phyloP scores from a whole-genome alignment of 2,888 invertebrate species.

The Portevinia maculata region DNA sequence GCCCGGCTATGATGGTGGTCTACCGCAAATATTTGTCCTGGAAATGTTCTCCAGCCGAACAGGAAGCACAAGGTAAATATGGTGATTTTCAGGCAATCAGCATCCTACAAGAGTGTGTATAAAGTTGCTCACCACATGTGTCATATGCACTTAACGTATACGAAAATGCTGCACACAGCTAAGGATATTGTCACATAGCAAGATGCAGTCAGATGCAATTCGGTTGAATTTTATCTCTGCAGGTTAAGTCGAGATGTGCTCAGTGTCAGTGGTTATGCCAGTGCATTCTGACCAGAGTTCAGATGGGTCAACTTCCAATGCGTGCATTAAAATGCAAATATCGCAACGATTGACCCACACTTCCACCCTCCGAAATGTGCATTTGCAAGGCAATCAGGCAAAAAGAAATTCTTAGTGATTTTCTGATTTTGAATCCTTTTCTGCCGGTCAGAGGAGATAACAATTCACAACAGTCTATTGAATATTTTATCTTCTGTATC shows the following conservation, averaged over 20 bases:
- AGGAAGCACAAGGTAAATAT: slow-evolving; percentile 82
- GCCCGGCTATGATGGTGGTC: slow-evolving; percentile 94
- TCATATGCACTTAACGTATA: slow-evolving; percentile 62
- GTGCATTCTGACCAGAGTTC: slow-evolving; percentile 58
- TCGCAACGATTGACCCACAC: slow-evolving; percentile 36
- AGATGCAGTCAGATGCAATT: slow-evolving; percentile 39
- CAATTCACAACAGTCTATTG: slow-evolving; percentile 41
- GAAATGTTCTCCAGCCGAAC: slow-evolving; percentile 86
- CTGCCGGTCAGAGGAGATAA: not conserved
- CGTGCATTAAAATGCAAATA: slow-evolving; percentile 67
- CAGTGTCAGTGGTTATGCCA: slow-evolving; percentile 56
- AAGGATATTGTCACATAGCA: slow-evolving; percentile 35
- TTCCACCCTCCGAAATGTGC: slow-evolving; percentile 23
- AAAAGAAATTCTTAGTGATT: slow-evolving; percentile 63
- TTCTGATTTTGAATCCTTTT: slow-evolving; percentile 43
- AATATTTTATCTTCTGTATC: slow-evolving; percentile 60
- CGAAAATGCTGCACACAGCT: slow-evolving; percentile 34
- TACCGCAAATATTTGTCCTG: slow-evolving; percentile 92
- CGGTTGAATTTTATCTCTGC: slow-evolving; percentile 46
- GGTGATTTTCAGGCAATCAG: slow-evolving; percentile 55
- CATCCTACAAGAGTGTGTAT: not conserved
- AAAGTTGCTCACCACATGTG: slow-evolving; percentile 48
- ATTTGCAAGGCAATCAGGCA: slow-evolving; percentile 67
- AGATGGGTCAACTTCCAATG: slow-evolving; percentile 37
- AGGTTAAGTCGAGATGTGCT: slow-evolving; percentile 1